Evolutionary conservation across 2,113 vertebrate genomes (phyloP), one percentile per base, ranked within the genome.

Genomic region (Pomatorhinus ruficollis): DNA sequence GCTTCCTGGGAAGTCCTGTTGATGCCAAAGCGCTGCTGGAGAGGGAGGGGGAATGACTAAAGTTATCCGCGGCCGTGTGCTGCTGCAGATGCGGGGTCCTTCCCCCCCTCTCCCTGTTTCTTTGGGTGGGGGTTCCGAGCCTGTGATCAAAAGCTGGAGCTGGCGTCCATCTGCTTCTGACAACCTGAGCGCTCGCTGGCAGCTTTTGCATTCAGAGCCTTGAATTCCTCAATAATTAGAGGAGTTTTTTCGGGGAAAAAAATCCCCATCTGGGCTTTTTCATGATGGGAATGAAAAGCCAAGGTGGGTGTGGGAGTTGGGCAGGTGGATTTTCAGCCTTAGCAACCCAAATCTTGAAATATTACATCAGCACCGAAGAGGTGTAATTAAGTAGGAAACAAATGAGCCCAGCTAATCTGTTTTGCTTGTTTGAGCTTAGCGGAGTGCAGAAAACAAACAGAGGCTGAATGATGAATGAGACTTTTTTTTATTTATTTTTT

Each of bases 331-430:
- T 96, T 96, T 95, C 85, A 97, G 90, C 95, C 93, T 91, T 96
- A 96, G 93, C 95, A 96, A 96, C 92, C 92, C 96, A 87, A 93
- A 88, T 95, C 93, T 91, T 94, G 82, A 54, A 88, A 91, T 88
- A 93, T 94, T 96, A 86, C 95, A 94, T 91, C 93, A 94, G 95
- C 71, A 37, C 42, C 85, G 5, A 96, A 93, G 93, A 94, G 95
- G 93, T 97, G 92, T 94, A 96, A 96, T 96, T 97, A 96, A 97
- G 89, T 88, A 94, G 93, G 95, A 95, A 97, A 96, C 92, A 96
- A 96, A 95, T 77, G 95, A 96, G 87, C 83, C 84, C 93, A 95
- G 90, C 95, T 96, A 96, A 97, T 97, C 95, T 94, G 92, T 95
- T 97, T 95, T 95, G 90, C 95, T 97, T 97, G 95, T 97, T 94